These are phyloP conservation scores for Chaenodraco wilsoni DNA, from an alignment of 2,797 vertebrate genomes.

Conservation along the genomic window DNA sequence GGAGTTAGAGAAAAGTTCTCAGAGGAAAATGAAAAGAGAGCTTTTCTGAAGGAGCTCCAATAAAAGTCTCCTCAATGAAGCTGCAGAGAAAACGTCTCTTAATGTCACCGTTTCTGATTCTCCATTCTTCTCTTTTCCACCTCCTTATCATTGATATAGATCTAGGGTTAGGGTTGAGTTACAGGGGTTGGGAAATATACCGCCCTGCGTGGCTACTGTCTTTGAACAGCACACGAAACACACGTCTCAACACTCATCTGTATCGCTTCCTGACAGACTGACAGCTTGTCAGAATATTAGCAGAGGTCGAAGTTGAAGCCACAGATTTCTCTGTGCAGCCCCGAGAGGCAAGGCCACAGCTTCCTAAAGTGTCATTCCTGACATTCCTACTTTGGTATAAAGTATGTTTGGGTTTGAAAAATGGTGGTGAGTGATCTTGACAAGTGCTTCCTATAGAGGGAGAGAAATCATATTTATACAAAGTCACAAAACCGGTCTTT, in stretches of 20 bases:
- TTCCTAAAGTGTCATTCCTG: conserved; percentile 51
- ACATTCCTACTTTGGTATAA: conserved; percentile 41
- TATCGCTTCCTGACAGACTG: conserved; percentile 16
- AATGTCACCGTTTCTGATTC: conserved; percentile 9
- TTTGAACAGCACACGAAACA: conserved; percentile 12
- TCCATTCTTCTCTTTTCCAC: not conserved
- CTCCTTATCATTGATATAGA: not conserved
- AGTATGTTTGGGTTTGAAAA: conserved; percentile 53
- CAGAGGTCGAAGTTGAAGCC: conserved; percentile 40
- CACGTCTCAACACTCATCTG: conserved; percentile 12
- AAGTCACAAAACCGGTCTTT: conserved; percentile 40
- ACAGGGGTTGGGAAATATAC: not conserved
- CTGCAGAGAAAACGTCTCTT: conserved; percentile 26
- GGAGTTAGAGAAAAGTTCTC: conserved; percentile 57
- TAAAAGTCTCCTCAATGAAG: conserved; percentile 50
- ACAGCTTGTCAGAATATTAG: conserved; percentile 23
- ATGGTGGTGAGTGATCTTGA: conserved; percentile 57
- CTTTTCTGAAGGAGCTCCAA: conserved; percentile 59
- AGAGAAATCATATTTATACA: conserved; percentile 10
- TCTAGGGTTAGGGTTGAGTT: not conserved
- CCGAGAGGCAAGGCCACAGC: conserved; percentile 18
- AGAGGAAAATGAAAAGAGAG: conserved; percentile 51
- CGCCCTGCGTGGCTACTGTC: not conserved
- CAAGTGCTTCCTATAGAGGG: conserved; percentile 46
- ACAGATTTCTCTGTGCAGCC: conserved; percentile 11